Evolutionary conservation across 2,888 invertebrate species (phyloP).

Genomic region (Argyra leucocephala): DNA sequence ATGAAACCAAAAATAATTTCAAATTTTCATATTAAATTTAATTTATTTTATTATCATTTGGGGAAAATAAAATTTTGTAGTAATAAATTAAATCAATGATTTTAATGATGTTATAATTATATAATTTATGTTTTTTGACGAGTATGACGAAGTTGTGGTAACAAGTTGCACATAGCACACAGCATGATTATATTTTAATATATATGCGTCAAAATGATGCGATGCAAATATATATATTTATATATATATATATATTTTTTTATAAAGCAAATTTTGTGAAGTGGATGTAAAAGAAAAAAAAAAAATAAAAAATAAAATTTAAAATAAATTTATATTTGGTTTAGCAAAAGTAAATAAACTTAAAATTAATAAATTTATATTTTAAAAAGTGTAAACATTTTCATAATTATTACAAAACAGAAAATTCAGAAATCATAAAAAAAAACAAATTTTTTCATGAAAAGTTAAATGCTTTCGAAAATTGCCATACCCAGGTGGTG

Average conservation of each 20-base stretch:
- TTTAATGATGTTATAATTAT: background rate
- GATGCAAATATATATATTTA: background rate
- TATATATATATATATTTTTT: background rate
- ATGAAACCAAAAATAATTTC: conserved; percentile 6
- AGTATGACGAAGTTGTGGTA: background rate
- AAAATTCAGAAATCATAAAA: no score
- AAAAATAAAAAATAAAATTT: background rate
- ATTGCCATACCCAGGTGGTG: no score
- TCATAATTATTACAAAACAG: no score
- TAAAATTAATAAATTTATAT: background rate
- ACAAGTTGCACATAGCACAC: background rate
- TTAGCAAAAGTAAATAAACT: conserved; percentile 2
- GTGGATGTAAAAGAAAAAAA: background rate
- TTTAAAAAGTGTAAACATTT: background rate
- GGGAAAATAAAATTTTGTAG: background rate
- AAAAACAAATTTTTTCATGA: no score
- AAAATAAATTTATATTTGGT: background rate
- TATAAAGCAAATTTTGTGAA: background rate
- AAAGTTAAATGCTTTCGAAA: no score
- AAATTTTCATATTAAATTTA: background rate
- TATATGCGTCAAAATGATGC: background rate
- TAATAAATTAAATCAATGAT: background rate
- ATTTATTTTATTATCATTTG: background rate
- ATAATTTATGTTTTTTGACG: background rate
- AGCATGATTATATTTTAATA: background rate